Percentiles rank a stretch among this genome's conserved stretches.
Conservation (phyloP, 2,888 invertebrate species). For the Chamaedrilus cognettii region DNA sequence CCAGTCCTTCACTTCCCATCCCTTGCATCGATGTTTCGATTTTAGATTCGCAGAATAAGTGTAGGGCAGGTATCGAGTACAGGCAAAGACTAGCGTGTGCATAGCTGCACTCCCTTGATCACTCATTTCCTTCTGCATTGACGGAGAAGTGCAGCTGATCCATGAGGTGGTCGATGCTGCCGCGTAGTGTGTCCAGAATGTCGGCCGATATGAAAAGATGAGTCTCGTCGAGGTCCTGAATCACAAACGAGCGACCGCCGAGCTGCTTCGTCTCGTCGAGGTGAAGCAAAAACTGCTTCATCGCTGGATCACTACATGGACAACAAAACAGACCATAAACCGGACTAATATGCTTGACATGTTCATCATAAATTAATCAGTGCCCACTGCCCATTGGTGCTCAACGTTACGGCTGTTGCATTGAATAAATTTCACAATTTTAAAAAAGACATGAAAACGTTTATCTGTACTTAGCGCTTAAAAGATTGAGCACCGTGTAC, state of each 20-base stretch:
- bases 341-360: neutral
- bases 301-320: slow-evolving; percentile 84
- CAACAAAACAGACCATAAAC: neutral
- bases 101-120: too few relatives aligned
- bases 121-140: too few relatives aligned
- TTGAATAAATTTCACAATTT: neutral
- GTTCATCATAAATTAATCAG: neutral
- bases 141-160: slow-evolving; percentile 86
- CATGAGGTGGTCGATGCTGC: slow-evolving; percentile 84
- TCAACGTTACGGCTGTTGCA: neutral
- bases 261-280: slow-evolving; percentile 91
- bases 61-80: too few relatives aligned
- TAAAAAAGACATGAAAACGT: too few relatives aligned
- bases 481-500: too few relatives aligned
- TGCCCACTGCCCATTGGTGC: too few relatives aligned
- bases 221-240: slow-evolving; percentile 93
- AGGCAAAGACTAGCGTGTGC: too few relatives aligned
- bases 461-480: too few relatives aligned
- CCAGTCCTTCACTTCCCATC: too few relatives aligned
- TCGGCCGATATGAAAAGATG: slow-evolving; percentile 96
- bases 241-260: slow-evolving; percentile 92
- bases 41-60: too few relatives aligned
- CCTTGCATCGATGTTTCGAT: too few relatives aligned
- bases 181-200: slow-evolving; percentile 84
- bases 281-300: slow-evolving; percentile 97